Percentiles rank a stretch among this genome's conserved stretches.
These are phyloP conservation scores for Lamellibrachia satsuma DNA, from an alignment of 2,888 invertebrate genomes.

Conservation along the genomic window DNA sequence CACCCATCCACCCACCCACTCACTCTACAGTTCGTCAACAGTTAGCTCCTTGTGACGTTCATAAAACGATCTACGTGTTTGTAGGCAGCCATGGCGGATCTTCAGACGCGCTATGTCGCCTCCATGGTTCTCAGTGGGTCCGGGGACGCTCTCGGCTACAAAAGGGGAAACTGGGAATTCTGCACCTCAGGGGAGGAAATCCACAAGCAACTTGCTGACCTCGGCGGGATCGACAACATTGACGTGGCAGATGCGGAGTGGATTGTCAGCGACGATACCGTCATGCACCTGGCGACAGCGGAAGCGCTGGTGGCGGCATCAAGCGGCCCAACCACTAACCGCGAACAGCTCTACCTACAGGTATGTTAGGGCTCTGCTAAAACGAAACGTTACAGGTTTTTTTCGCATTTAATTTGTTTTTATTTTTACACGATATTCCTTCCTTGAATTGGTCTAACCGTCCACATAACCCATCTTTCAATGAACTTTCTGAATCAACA, in stretches of 20 bases:
- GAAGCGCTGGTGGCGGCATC: conserved; percentile 46
- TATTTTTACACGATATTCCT: too few species aligned
- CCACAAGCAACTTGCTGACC: conserved; percentile 49
- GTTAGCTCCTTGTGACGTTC: too few species aligned
- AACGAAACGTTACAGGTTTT: not conserved
- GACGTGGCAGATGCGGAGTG: conserved; percentile 48
- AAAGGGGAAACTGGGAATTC: conserved; percentile 61
- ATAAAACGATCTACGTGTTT: not conserved
- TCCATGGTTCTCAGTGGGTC: conserved; percentile 62
- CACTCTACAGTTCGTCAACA: too few species aligned
- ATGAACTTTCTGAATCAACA: too few species aligned
- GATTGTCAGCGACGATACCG: conserved; percentile 64
- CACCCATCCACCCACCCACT: too few species aligned
- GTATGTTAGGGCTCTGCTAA: not conserved
- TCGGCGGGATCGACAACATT: conserved; percentile 55
- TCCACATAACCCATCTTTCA: too few species aligned
- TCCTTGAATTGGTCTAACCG: too few species aligned
- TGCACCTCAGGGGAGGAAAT: conserved; percentile 52
- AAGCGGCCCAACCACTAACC: not conserved
- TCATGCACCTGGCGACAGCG: conserved; percentile 63
- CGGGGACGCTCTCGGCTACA: conserved; percentile 63
- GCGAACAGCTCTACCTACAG: not conserved
- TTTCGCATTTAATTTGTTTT: not conserved
- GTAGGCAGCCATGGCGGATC: not conserved
- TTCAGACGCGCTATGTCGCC: conserved; percentile 47